Conservation (phyloP, 2,113 vertebrate species). For the Poeciliopsis occidentalis region DNA sequence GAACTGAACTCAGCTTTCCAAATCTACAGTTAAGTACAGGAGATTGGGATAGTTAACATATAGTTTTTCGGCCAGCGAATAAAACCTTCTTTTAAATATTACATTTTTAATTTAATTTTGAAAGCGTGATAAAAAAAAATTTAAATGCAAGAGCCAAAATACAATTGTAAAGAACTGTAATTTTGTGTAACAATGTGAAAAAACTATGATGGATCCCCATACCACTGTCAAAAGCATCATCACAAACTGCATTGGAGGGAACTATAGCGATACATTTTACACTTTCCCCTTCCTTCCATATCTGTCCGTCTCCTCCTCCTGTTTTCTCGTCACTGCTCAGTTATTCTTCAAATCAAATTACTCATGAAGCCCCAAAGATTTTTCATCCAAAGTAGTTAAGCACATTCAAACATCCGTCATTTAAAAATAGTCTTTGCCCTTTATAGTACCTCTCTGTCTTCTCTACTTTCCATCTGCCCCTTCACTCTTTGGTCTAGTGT, state of each 20-base stretch:
- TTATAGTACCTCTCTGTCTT: slow-evolving; percentile 12
- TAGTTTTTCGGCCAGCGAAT: too few relatives aligned
- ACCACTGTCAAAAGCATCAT: slow-evolving; percentile 22
- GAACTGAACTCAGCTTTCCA: too few relatives aligned
- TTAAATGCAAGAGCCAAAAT: background rate
- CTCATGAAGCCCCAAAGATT: slow-evolving; percentile 34
- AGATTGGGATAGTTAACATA: too few relatives aligned
- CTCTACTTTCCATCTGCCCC: background rate
- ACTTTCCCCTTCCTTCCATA: slow-evolving; percentile 13
- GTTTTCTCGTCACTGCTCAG: slow-evolving; percentile 14
- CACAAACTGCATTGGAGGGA: slow-evolving; percentile 16
- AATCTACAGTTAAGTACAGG: too few relatives aligned
- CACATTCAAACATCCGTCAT: slow-evolving; percentile 48
- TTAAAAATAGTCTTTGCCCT: slow-evolving; percentile 51
- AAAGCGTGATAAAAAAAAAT: background rate
- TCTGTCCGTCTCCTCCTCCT: slow-evolving; percentile 51
- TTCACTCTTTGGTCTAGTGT: slow-evolving; percentile 21
- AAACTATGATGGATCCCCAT: slow-evolving; percentile 43
- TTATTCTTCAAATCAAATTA: slow-evolving; percentile 47
- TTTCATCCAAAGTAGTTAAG: slow-evolving; percentile 50
- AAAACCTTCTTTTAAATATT: too few relatives aligned
- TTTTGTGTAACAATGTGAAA: slow-evolving; percentile 50
- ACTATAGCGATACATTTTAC: slow-evolving; percentile 30
- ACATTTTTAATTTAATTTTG: background rate
- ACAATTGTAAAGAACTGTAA: slow-evolving; percentile 37